Percentiles rank a stretch among this genome's conserved stretches.
Evolutionary conservation across 92 coral and sea anemone species (phyloP).

Genomic region (Paramuricea clavata): DNA sequence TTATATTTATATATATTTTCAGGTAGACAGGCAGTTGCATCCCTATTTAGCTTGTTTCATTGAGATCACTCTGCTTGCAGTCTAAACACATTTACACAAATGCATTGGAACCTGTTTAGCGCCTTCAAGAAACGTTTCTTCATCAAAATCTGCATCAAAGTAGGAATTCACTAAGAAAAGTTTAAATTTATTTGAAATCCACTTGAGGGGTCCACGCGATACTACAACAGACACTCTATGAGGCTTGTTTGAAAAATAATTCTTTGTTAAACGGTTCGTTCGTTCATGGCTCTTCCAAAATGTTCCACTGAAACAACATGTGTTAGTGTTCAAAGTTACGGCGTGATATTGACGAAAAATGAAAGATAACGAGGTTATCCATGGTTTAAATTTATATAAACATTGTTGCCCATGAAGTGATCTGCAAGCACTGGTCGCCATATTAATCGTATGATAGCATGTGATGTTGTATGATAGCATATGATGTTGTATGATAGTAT

Average conservation of each 20-base stretch:
- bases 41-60: too few species aligned
- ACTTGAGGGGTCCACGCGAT: conserved; percentile 77
- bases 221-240: conserved; percentile 35
- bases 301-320: background rate
- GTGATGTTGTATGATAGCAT: too few species aligned
- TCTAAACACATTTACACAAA: background rate
- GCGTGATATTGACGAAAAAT: conserved; percentile 9
- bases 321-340: background rate
- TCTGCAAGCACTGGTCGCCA: too few species aligned
- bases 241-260: background rate
- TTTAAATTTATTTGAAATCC: conserved; percentile 77
- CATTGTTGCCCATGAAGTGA: too few species aligned
- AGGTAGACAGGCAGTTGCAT: too few species aligned
- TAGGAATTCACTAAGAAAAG: conserved; percentile 76
- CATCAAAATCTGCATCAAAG: conserved; percentile 87
- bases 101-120: conserved; percentile 70
- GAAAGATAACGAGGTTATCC: background rate
- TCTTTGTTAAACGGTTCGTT: background rate
- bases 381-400: background rate
- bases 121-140: conserved; percentile 86
- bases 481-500: too few species aligned
- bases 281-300: background rate
- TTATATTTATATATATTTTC: too few species aligned
- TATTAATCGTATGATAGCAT: too few species aligned
- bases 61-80: background rate